phyloP scores from a whole-genome alignment of 2,888 invertebrate genomes.

The Euzetes globulus region DNA sequence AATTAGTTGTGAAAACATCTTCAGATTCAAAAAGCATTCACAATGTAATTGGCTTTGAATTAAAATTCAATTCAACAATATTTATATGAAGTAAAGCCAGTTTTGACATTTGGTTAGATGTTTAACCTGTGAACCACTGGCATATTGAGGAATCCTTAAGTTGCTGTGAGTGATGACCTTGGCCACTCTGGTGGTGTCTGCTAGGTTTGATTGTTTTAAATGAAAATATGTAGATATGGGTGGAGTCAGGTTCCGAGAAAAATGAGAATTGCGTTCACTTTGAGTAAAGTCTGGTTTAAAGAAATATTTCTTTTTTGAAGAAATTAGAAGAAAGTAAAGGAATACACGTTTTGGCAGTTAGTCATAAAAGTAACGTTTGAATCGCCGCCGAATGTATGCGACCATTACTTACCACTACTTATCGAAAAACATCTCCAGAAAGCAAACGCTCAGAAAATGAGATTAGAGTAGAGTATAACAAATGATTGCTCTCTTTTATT shows the following conservation, averaged over 20 bases:
- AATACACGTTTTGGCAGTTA: neutral
- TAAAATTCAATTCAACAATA: no score
- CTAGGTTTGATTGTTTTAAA: neutral
- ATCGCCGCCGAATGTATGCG: neutral
- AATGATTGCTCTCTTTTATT: neutral
- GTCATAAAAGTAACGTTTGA: conserved; percentile 9
- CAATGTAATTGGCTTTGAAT: no score
- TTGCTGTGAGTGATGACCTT: no score
- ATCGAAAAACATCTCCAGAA: no score
- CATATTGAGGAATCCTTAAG: no score
- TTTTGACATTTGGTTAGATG: no score
- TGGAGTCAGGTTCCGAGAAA: neutral
- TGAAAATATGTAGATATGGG: conserved; percentile 8
- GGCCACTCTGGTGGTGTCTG: neutral
- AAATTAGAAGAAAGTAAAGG: neutral
- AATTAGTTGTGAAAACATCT: no score
- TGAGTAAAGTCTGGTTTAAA: neutral
- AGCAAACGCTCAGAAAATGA: neutral
- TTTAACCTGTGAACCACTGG: no score
- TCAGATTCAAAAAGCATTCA: no score
- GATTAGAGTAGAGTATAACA: neutral
- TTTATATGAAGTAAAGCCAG: neutral
- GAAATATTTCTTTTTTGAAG: neutral
- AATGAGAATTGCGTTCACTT: neutral
- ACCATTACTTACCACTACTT: neutral